Conservation (phyloP, 2,797 vertebrate species). For the Zalophus californianus region DNA sequence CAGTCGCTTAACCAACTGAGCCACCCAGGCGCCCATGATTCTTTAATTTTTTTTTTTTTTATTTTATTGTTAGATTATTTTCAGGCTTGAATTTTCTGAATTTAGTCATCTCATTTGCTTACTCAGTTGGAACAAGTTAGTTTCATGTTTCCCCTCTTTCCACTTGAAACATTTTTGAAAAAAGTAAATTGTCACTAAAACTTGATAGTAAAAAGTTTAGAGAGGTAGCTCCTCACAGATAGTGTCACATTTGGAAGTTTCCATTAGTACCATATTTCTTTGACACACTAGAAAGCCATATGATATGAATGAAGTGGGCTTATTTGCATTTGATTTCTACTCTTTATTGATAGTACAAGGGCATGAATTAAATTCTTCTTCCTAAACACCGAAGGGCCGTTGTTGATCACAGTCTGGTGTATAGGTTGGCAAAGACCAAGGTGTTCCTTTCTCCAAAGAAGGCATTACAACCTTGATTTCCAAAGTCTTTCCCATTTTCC, state of each 20-base stretch:
- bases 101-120: constrained; percentile 50
- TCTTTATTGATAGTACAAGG: background rate
- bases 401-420: background rate
- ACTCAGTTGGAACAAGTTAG: background rate
- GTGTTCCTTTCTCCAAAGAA: background rate
- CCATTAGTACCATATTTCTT: background rate
- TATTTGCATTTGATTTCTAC: background rate
- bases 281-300: background rate
- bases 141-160: background rate
- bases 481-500: constrained; percentile 50
- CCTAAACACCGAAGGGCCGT: background rate
- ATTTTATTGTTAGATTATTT: constrained; percentile 41
- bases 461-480: background rate
- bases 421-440: background rate
- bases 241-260: background rate
- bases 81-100: background rate
- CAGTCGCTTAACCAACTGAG: too few species aligned
- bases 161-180: constrained; percentile 9
- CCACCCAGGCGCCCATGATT: too few species aligned
- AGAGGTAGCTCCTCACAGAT: background rate
- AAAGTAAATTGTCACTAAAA: constrained; percentile 39
- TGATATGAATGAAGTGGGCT: background rate
- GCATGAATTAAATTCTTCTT: background rate
- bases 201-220: background rate
- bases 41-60: background rate